Conservation (phyloP, 2,797 vertebrate species). For the Neomorphus geoffroyi region DNA sequence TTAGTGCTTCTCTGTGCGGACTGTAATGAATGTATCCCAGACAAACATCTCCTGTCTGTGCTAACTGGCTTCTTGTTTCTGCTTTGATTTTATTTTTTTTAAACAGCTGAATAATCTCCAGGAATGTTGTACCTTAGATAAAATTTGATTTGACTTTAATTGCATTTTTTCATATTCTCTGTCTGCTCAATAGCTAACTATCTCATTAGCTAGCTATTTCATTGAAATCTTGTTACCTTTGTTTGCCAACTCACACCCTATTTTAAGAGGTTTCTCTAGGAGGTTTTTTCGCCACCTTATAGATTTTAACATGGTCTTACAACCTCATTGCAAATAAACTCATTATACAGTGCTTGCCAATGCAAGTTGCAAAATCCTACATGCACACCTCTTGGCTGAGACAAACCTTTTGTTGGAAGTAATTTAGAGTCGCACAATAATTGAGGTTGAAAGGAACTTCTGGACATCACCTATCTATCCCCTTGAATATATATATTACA, state of each 20-base stretch:
- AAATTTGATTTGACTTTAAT: neutral
- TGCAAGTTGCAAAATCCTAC: neutral
- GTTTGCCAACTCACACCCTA: neutral
- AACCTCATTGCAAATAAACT: neutral
- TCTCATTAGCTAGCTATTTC: too few species aligned
- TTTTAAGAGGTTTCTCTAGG: neutral
- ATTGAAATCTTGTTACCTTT: neutral
- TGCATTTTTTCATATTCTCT: neutral
- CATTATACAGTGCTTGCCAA: neutral
- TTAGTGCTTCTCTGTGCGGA: neutral
- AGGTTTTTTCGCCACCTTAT: neutral
- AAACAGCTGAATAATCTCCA: neutral
- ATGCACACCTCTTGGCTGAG: neutral
- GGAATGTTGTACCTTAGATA: neutral
- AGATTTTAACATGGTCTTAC: neutral
- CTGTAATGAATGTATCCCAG: neutral
- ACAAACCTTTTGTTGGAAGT: neutral
- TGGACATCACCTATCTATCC: neutral
- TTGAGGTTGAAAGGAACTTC: neutral
- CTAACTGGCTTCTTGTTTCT: neutral
- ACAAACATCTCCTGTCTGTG: neutral
- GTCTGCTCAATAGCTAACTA: neutral
- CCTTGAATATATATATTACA: rapidly evolving
- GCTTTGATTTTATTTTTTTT: neutral
- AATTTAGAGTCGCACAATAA: neutral